Evolutionary conservation across 2,888 invertebrate genomes (phyloP).

Genomic region (Plagodis pulveraria): DNA sequence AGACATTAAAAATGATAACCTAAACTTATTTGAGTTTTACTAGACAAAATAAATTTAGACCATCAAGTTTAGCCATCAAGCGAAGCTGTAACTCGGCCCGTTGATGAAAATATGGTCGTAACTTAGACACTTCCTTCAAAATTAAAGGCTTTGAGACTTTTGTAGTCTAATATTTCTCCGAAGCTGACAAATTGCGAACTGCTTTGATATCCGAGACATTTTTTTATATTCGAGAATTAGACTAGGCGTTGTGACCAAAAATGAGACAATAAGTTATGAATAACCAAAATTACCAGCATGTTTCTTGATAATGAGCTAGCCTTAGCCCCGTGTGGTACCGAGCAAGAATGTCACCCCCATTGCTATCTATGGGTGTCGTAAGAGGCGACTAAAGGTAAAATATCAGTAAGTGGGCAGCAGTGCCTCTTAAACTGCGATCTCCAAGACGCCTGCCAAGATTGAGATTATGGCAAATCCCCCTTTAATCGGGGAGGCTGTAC

Average conservation of each 20-base stretch:
- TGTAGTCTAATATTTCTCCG: slow-evolving; percentile 3
- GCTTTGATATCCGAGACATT: slow-evolving; percentile 2
- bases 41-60: slow-evolving; percentile 17
- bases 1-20: slow-evolving; percentile 12
- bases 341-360: too few species aligned
- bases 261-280: too few species aligned
- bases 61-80: slow-evolving; percentile 13
- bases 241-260: background rate
- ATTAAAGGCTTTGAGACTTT: slow-evolving; percentile 5
- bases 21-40: slow-evolving; percentile 28
- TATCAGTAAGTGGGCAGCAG: too few species aligned
- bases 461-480: too few species aligned
- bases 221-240: slow-evolving; percentile 4
- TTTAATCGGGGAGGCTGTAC: too few species aligned
- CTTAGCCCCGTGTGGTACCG: too few species aligned
- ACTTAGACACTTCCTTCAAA: slow-evolving; percentile 12
- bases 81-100: slow-evolving; percentile 21
- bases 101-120: slow-evolving; percentile 27
- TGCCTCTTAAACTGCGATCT: too few species aligned
- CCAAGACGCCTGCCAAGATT: too few species aligned
- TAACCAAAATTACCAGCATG: too few species aligned
- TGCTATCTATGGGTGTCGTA: too few species aligned
- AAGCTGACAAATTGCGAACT: slow-evolving; percentile 17
- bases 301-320: too few species aligned
- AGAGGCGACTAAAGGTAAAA: too few species aligned